Conservation (phyloP, 2,113 vertebrate genomes). For the Ameiurus melas region DNA sequence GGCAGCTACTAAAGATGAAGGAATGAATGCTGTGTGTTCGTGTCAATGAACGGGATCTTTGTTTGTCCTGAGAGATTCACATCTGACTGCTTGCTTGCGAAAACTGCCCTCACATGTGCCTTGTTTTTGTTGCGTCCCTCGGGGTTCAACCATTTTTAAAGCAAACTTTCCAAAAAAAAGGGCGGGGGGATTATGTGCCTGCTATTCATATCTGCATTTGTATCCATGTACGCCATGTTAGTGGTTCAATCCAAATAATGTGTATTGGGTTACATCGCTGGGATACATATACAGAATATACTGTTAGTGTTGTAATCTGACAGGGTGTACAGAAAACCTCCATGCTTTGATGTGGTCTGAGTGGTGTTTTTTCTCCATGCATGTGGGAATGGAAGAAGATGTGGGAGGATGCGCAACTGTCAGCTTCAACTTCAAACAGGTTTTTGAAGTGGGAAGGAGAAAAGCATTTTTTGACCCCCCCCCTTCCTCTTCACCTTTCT, state of each 20-base stretch:
- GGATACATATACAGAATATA: background rate
- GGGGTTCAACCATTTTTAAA: background rate
- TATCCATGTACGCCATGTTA: background rate
- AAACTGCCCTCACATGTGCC: background rate
- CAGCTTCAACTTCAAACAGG: constrained; percentile 49
- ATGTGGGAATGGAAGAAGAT: background rate
- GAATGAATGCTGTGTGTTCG: background rate
- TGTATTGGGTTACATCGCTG: background rate
- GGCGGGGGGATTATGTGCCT: background rate
- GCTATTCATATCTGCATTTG: background rate
- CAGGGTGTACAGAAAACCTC: background rate
- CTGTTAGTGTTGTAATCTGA: background rate
- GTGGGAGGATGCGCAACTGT: constrained; percentile 30
- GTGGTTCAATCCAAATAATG: background rate
- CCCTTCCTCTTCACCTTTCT: background rate
- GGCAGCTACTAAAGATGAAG: background rate
- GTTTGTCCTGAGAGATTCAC: background rate
- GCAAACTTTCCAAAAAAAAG: background rate
- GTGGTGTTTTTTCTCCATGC: background rate
- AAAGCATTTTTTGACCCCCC: background rate
- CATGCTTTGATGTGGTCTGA: constrained; percentile 5
- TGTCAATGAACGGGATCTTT: background rate
- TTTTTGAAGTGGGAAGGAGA: constrained; percentile 43
- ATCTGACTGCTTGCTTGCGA: background rate
- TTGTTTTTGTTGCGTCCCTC: background rate